These are phyloP conservation scores for Pelecanoides urinatrix DNA, from an alignment of 2,113 vertebrate genomes.

Conservation along the genomic window DNA sequence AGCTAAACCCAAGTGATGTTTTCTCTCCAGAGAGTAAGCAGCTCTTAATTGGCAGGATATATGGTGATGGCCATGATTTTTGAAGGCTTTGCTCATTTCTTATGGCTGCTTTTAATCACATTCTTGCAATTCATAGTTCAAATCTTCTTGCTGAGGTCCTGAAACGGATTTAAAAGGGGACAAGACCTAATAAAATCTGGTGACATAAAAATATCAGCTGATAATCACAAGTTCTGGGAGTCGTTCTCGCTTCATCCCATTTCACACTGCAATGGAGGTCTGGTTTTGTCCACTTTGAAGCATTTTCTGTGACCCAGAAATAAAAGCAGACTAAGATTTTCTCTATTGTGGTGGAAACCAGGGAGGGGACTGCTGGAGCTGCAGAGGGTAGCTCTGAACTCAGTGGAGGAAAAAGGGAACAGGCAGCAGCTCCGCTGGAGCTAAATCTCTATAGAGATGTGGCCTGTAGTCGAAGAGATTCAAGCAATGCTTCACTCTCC, in stretches of 20 bases:
- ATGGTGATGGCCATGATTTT: not conserved
- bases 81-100: not conserved
- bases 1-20: not conserved
- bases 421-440: not conserved
- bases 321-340: not conserved
- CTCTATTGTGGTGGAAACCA: not conserved
- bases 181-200: not conserved
- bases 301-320: rapidly evolving
- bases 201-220: not conserved
- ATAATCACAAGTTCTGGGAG: not conserved
- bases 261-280: not conserved
- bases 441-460: not conserved
- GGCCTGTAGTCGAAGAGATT: not conserved
- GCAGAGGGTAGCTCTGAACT: not conserved
- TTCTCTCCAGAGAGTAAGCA: not conserved
- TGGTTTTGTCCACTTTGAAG: not conserved
- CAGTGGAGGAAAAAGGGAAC: not conserved
- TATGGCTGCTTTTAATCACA: not conserved
- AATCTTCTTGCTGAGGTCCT: not conserved
- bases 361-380: not conserved
- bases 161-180: not conserved
- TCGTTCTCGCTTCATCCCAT: not conserved
- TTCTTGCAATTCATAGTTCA: not conserved
- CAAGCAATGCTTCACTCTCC: not conserved
- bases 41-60: not conserved